Evolutionary conservation across 2,113 vertebrate species (phyloP), one percentile per base, ranked within the genome.

Genomic region (Gadus chalcogrammus): DNA sequence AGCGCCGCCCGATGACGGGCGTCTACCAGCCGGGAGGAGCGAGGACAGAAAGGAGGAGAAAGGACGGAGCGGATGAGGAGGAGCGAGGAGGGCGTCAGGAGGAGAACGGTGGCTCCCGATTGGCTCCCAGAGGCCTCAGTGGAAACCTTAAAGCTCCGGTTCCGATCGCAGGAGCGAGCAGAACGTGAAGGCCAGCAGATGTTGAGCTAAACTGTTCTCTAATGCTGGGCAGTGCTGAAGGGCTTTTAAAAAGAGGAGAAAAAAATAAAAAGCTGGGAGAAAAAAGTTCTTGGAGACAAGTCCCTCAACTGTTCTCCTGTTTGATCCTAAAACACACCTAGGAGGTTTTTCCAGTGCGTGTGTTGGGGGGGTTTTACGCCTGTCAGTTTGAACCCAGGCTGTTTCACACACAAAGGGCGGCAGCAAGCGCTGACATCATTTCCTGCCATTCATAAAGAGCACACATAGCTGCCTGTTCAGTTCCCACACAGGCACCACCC

Each of bases 1-100:
- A 98, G 0, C 95, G 90, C 16, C 95, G 94, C 65, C 97, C 97
- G 67, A 99, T 98, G 82, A 99, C 90, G 0, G 97, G 97, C 0
- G 96, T 99, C 97, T 99, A 81, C 74, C 83, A 85, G 20, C 18
- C 65, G 4, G 20, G 9, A 77, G 42, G 70, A 7, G 81, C 31
- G 71, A 48, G 82, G 63, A 68, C 28, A 69, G 55, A 68, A 3
- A 62, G 1, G 24, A 61, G 12, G 11, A 61, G 9, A 70, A 62
- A 53, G 24, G 9, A 22, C 17, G 0, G 61, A 13, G 42, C 12
- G 73, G 79, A 20, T 76, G 35, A 79, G n/a, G 11, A 60, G 18
- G 1, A 53, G 31, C 28, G 24, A 56, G 20, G 65, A 61, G 56
- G 64, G 13, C 59, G 53, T 15, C 61, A 7, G 31, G 31, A 35